Percentiles rank a stretch among this genome's conserved stretches.
Evolutionary conservation across 2,797 vertebrate genomes (phyloP).

Genomic region (Atherinosoma microstoma): DNA sequence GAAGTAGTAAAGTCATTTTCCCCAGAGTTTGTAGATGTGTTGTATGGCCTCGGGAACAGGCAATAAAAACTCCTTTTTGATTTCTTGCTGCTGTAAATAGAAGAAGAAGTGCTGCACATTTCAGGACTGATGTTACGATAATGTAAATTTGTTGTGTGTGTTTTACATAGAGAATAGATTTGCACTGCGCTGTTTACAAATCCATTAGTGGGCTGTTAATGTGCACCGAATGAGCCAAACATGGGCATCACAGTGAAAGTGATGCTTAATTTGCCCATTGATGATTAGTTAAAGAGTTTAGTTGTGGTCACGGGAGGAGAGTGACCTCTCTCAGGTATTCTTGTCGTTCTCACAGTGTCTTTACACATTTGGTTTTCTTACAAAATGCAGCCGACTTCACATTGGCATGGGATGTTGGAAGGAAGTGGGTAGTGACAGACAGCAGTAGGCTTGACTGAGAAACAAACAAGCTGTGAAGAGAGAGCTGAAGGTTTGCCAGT

Average conservation of each 20-base stretch:
- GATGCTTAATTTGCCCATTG: constrained; percentile 52
- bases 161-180: constrained; percentile 41
- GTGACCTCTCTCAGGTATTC: constrained; percentile 65
- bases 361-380: constrained; percentile 64
- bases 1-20: constrained; percentile 39
- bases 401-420: constrained; percentile 58
- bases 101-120: constrained; percentile 8
- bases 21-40: constrained; percentile 43
- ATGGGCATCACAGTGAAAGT: constrained; percentile 48
- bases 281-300: constrained; percentile 57
- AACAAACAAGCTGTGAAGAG: constrained; percentile 80
- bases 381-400: constrained; percentile 56
- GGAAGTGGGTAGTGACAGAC: constrained; percentile 72
- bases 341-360: constrained; percentile 53
- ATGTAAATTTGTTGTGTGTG: constrained; percentile 29
- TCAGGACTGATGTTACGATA: constrained; percentile 38
- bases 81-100: constrained; percentile 47
- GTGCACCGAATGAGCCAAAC: constrained; percentile 39
- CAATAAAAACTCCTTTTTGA: constrained; percentile 34
- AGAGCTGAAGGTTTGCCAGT: constrained; percentile 74
- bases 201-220: constrained; percentile 49
- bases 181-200: constrained; percentile 59
- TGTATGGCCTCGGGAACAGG: constrained; percentile 34
- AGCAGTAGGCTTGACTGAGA: constrained; percentile 74
- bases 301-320: constrained; percentile 58